Percentiles rank a stretch among this genome's conserved stretches.
Conservation (phyloP, 2,797 vertebrate genomes). For the Sebastes matsubarae region DNA sequence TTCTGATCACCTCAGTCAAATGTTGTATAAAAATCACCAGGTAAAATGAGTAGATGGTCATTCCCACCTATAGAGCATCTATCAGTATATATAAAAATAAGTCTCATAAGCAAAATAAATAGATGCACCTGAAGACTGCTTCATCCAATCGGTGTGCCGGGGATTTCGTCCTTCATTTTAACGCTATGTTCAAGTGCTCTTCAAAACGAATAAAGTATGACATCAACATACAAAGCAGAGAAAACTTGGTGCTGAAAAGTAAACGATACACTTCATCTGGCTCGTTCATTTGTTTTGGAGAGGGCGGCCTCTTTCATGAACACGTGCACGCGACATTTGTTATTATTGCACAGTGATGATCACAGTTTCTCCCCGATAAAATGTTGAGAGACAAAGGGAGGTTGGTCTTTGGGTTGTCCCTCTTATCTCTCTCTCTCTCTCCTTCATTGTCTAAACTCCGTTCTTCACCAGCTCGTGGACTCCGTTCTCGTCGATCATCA, state of each 20-base stretch:
- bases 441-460: conserved; percentile 78
- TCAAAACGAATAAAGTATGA: conserved; percentile 21
- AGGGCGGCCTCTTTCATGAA: conserved; percentile 11
- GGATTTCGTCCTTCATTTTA: conserved; percentile 67
- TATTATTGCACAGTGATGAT: conserved; percentile 82
- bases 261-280: conserved; percentile 43
- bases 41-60: conserved; percentile 54
- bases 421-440: conserved; percentile 78
- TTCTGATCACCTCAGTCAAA: conserved; percentile 25
- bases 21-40: conserved; percentile 69
- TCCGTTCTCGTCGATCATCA: conserved; percentile 88
- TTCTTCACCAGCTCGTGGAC: conserved; percentile 91
- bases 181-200: conserved; percentile 50
- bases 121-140: conserved; percentile 69
- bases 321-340: conserved; percentile 23
- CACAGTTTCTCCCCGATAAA: conserved; percentile 67
- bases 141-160: conserved; percentile 43
- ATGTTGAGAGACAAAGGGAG: conserved; percentile 38
- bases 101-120: conserved; percentile 83
- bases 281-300: conserved; percentile 23
- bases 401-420: conserved; percentile 51
- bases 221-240: conserved; percentile 15
- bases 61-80: conserved; percentile 53
- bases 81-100: conserved; percentile 80
- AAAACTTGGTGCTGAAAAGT: conserved; percentile 11